Base-by-base conservation (phyloP, 2,113 vertebrate genomes). In the Crotophaga sulcirostris region DNA sequence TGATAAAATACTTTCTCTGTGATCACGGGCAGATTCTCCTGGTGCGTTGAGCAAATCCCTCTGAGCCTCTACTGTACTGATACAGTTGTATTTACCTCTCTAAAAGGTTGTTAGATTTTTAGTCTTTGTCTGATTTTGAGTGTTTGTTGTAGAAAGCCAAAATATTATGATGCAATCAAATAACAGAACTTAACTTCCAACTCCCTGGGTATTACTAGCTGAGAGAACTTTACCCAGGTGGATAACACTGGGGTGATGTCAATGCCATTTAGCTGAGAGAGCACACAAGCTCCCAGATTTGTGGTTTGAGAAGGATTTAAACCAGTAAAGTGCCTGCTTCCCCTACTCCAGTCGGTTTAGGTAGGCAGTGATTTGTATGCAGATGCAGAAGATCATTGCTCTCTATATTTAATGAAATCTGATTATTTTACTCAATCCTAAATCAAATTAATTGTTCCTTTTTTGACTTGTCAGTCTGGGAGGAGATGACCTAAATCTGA, bases 41-140 rank as follows among this genome's bases (percentile, higher is more conserved):
- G 6, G n/a, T 33, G 25, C 67, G 38, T 13, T 78, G 44, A 90
- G 31, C 42, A 92, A 93, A 94, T 88, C 82, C 73, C 63, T 88
- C 63, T 56, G 72, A 95, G 87, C 47, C n/a, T 77, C 85, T 73
- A 23, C 73, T 88, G 80, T 67, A 85, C 20, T 91, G 75, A 80
- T 56, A 51, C 11, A 63, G 56, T 40, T 77, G 66, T 59, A 70
- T 96, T 96, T 96, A 88, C 93, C 67, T 88, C 33, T 63, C n/a
- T 58, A 80, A 80, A 91, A 79, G 20, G 34, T 18, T 76, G 56
- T 79, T 76, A 1, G 0, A 67, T 33, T 95, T 16, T 34, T 62
- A 87, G 52, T 42, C 54, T 92, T 94, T 66, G n/a, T 79, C 45
- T 47, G 68, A 83, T 47, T 47, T 47, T 47, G 89, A 79, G 34